Conservation (phyloP, 2,888 invertebrate genomes). For the Drosophila kambysellisi region DNA sequence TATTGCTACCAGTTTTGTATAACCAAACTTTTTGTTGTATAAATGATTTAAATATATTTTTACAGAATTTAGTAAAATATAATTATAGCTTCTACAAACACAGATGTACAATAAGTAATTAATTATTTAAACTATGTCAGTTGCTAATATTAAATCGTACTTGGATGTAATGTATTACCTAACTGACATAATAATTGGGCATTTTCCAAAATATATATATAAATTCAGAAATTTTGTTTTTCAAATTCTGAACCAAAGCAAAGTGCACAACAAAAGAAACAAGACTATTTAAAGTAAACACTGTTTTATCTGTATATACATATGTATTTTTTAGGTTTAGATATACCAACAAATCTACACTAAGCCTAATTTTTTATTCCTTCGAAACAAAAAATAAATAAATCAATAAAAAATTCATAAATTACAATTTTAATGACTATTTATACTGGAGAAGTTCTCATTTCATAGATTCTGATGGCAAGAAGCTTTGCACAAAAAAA, state of each 20-base stretch:
- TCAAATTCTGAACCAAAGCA: constrained; percentile 52
- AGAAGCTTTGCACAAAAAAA: not conserved
- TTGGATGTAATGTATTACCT: constrained; percentile 35
- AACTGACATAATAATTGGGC: constrained; percentile 28
- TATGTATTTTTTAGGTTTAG: constrained; percentile 60
- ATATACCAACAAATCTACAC: constrained; percentile 59
- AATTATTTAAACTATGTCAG: constrained; percentile 32
- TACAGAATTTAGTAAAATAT: constrained; percentile 11
- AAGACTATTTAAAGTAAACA: constrained; percentile 65
- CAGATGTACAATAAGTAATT: constrained; percentile 16
- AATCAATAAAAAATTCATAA: constrained; percentile 14
- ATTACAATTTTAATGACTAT: not conserved
- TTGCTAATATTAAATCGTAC: constrained; percentile 25
- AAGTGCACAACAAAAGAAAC: constrained; percentile 63
- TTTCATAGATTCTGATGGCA: not conserved
- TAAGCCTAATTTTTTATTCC: constrained; percentile 55
- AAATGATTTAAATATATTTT: constrained; percentile 20
- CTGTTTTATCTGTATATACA: constrained; percentile 64
- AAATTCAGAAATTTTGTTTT: constrained; percentile 42
- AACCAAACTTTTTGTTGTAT: constrained; percentile 28
- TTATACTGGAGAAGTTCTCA: not conserved
- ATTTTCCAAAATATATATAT: constrained; percentile 33
- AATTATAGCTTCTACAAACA: constrained; percentile 25
- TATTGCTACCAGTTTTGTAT: constrained; percentile 22
- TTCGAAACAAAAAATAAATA: constrained; percentile 46